Evolutionary conservation across 2,888 invertebrate genomes (phyloP), one percentile per base, ranked within the genome.

Genomic region (Heliconius charithonia): DNA sequence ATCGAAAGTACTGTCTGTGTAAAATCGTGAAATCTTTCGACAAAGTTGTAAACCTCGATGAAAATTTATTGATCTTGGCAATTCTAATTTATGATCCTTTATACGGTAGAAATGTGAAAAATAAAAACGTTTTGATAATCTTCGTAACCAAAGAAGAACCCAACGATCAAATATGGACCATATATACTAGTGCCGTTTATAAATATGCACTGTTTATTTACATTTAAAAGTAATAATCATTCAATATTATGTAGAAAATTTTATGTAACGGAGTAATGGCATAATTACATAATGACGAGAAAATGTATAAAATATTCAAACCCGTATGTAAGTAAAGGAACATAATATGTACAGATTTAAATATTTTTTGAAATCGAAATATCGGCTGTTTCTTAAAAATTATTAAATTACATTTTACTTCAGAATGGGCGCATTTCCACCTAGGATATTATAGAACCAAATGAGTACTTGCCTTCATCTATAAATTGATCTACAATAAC

Each of bases 1-100:
- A 73, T 77, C 66, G 67, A 77, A 73, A 73, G 73, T 41, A 41
- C 66, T 59, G 59, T 29, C 7, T 51, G 51, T 51, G 51, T 74
- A 66, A 67, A 62, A 67, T 69, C n/a, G 67, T 62, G n/a, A 41
- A 59, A 74, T 19, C 77, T 74, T 78, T 78, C 62, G 29, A 62
- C 32, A 45, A 78, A 78, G 73, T 73, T 62, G 63, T 65, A 27
- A 74, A 19, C 9, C 25, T 74, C 12, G 65, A 65, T 65, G 74
- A 27, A 65, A 74, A 74, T 65, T 74, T 65, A 65, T 65, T 37
- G 63, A 63, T 22, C 22, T 45, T 63, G 41, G 27, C 41, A 65
- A 74, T 63, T 74, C 41, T 27, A 22, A 62, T 27, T 74, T 45
- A 45, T 22, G 25, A 37, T 6, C 32, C 10, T 62, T n/a, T 12